Evolutionary conservation across 1,140 invertebrate genomes (phyloP).

Genomic region (Pseudomyrmex concolor): DNA sequence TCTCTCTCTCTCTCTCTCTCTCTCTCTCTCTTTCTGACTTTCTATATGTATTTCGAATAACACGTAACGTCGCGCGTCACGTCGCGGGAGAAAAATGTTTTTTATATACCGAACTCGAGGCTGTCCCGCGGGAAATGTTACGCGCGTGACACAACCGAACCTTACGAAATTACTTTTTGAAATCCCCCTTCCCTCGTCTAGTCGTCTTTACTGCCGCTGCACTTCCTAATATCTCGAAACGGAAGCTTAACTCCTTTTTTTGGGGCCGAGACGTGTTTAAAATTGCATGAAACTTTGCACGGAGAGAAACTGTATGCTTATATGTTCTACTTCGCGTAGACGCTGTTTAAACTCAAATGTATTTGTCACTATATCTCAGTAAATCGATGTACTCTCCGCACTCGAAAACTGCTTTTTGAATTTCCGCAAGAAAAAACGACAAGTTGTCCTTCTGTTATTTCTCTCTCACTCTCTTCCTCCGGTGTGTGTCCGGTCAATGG

Average conservation of each 20-base stretch:
- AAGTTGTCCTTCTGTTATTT: neutral
- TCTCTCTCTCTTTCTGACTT: too few species aligned
- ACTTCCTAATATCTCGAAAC: slow-evolving; percentile 33
- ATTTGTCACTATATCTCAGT: slow-evolving; percentile 33
- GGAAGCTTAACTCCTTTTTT: slow-evolving; percentile 41
- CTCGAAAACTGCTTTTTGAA: neutral
- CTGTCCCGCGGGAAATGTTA: slow-evolving; percentile 61
- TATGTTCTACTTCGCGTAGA: slow-evolving; percentile 1
- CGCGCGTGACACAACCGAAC: slow-evolving; percentile 57
- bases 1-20: neutral
- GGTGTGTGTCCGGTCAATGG: too few species aligned
- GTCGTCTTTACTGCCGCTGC: neutral
- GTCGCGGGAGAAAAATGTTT: slow-evolving; percentile 64
- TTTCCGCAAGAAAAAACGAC: neutral
- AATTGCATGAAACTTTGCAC: slow-evolving; percentile 45
- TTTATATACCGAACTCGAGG: slow-evolving; percentile 53
- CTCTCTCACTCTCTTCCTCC: neutral
- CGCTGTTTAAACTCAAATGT: slow-evolving; percentile 11
- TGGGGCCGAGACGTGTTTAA: slow-evolving; percentile 23
- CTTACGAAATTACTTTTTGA: slow-evolving; percentile 63
- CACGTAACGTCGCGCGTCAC: slow-evolving; percentile 51
- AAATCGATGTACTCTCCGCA: neutral
- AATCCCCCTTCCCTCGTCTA: neutral
- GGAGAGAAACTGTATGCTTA: slow-evolving; percentile 18
- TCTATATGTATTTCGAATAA: slow-evolving; percentile 25